A percentile compares a stretch with the other conserved stretches of the same genome.
Evolutionary conservation across 2,888 invertebrate genomes (phyloP).

Genomic region (Cantharis flavilabris): DNA sequence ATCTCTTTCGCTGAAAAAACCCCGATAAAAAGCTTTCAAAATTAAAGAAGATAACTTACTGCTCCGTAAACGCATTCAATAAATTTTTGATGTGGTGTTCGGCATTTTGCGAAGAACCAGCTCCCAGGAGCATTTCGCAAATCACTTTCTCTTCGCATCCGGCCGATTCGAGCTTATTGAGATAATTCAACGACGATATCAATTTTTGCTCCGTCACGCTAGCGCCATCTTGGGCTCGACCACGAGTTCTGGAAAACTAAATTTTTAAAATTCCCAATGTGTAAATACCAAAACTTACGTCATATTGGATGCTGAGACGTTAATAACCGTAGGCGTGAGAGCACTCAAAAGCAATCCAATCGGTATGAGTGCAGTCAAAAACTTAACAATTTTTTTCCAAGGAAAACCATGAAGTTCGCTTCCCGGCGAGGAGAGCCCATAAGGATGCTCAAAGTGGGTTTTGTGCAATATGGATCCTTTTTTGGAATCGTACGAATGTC

Average conservation of each 20-base stretch:
- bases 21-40: neutral
- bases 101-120: constrained; percentile 44
- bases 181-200: constrained; percentile 13
- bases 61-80: constrained; percentile 45
- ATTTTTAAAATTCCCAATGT: neutral
- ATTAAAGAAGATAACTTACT: constrained; percentile 37
- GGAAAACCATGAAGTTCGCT: neutral
- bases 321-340: constrained; percentile 69
- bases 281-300: constrained; percentile 42
- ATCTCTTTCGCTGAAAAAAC: constrained; percentile 45
- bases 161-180: constrained; percentile 19
- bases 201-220: neutral
- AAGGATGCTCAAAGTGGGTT: constrained; percentile 9
- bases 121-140: constrained; percentile 48
- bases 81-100: constrained; percentile 47
- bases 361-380: constrained; percentile 71
- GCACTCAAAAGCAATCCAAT: constrained; percentile 73
- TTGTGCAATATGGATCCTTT: constrained; percentile 13
- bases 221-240: neutral
- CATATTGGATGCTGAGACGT: constrained; percentile 56
- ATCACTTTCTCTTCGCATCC: constrained; percentile 49
- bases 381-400: constrained; percentile 63
- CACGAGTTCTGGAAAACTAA: constrained; percentile 7
- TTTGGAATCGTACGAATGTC: neutral
- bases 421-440: neutral